Conservation (phyloP, 2,797 vertebrate species). For the Tympanoctomys barrerae region DNA sequence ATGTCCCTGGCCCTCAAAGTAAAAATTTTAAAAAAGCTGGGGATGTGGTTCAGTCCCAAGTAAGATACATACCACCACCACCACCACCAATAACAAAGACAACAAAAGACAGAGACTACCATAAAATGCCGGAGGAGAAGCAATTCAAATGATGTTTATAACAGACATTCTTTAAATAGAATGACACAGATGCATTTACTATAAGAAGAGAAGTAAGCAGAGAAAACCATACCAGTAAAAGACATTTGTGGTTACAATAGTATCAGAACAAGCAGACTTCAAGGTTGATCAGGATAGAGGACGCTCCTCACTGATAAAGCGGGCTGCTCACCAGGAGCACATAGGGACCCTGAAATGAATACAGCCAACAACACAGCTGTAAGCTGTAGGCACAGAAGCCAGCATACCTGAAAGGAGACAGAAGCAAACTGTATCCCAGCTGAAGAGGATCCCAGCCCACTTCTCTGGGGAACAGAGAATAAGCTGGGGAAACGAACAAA, state of each 20-base stretch:
- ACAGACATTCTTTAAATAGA: background rate
- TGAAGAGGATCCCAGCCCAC: background rate
- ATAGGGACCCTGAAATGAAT: background rate
- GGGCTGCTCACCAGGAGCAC: background rate
- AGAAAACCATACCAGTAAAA: background rate
- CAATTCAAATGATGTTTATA: background rate
- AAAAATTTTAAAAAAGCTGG: background rate
- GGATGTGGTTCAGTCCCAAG: background rate
- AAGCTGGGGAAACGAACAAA: background rate
- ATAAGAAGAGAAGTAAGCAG: background rate
- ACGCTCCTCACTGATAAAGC: background rate
- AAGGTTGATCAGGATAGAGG: background rate
- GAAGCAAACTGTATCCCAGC: background rate
- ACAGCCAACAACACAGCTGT: background rate
- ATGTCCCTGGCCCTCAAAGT: too few species aligned
- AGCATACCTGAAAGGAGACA: background rate
- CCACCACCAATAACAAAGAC: background rate
- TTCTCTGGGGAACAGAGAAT: background rate
- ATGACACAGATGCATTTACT: background rate
- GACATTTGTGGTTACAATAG: background rate
- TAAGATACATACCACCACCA: background rate
- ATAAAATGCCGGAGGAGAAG: background rate
- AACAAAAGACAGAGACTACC: background rate
- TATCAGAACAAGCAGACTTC: background rate
- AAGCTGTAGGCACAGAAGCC: background rate